Base-by-base conservation (phyloP, 2,113 vertebrate species). In the Lasiurus cinereus region DNA sequence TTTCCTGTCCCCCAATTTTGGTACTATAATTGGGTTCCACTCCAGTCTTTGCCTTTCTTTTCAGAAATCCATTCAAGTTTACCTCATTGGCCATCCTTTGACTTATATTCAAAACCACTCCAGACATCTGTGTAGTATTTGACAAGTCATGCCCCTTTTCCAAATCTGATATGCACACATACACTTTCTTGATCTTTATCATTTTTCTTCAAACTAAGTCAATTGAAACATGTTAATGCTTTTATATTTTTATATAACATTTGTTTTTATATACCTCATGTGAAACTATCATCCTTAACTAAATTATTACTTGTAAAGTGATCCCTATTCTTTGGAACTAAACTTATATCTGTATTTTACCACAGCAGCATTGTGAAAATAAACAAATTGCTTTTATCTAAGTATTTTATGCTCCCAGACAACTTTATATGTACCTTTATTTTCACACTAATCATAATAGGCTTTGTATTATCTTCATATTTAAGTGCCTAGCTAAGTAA, bases 61-160 rank as follows among this genome's bases (percentile, higher is more conserved):
- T 74, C 54, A 77, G 31, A 92, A 94, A 94, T 74, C 24, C 64
- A 93, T 19, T 70, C 24, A 86, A 31, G 21, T 74, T 91, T 83
- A 48, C 9, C 83, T 67, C 78, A 50, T 74, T 82, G 62, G 6
- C 31, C 56, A 83, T 64, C 10, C 18, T 93, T 74, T 66, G 56
- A 66, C 19, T 77, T 90, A 29, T n/a, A 92, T 46, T 82, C 56
- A 77, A 79, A 95, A 87, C 70, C 15, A 83, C 4, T 86, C 33
- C 10, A 48, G 33, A 82, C 10, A 89, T 82, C 19, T 86, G 13
- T 67, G 88, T 79, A 39, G 33, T 83, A 85, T 78, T 74, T 89
- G 36, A 91, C 43, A 82, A 93, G 78, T 91, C 11, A 91, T 56
- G 19, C 48, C 33, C 52, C 11, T 46, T 50, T 87, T 90, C 48